Base-by-base conservation (phyloP, 2,888 invertebrate species). In the Eupithecia subfuscata region DNA sequence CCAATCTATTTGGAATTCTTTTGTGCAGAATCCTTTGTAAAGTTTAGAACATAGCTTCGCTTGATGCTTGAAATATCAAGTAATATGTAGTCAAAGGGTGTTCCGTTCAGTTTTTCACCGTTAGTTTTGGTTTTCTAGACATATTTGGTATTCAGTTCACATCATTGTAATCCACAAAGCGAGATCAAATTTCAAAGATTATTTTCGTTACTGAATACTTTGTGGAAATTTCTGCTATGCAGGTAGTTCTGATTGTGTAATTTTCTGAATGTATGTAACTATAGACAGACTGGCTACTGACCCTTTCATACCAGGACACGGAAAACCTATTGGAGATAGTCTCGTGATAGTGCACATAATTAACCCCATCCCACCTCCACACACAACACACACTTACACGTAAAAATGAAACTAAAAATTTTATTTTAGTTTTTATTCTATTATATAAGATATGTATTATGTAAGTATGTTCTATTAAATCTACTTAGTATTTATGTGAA, bases 101-200 rank as follows among this genome's bases (percentile, higher is more conserved):
- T 81, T 76, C 69, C 74, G 67, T 70, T 77, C 75, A 79, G 76
- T 79, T 79, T 81, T 78, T 78, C 75, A 79, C 78, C 77, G 77
- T 79, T 78, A 80, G 78, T 79, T 74, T 76, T 71, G 76, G 64
- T 73, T 68, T 68, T 78, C 76, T 79, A 6, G 22, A 22, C 6
- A 56, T 81, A 78, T 64, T 67, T 40, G 22, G 77, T 80, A 84
- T 82, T 83, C 85, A 75, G 79, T 40, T 76, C 81, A 71, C 76
- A 81, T 80, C 60, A 65, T 65, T 71, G 76, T 64, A 70, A 74
- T 82, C 72, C 69, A 70, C 56, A 71, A 72, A n/a, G 77, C 45
- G 37, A 64, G 65, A 45, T 48, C 63, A 40, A 67, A 40, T n/a
- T n/a, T 14, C 12, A 25, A 22, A 25, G 9, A 67, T 40, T 40